phyloP scores from a whole-genome alignment of 2,888 invertebrate genomes.

The Patella depressa region DNA sequence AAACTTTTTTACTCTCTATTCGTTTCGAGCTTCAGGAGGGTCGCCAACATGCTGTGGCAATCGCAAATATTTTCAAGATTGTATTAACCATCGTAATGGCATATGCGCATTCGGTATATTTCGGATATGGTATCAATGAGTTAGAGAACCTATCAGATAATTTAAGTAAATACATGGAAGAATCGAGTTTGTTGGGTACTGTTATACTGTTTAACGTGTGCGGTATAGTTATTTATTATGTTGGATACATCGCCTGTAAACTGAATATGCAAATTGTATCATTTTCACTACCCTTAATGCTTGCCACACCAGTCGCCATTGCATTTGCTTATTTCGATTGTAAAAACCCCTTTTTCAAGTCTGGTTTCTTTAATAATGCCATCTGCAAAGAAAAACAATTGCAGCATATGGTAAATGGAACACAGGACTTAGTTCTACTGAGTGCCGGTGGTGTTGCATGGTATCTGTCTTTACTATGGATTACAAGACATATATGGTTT shows the following conservation, averaged over 20 bases:
- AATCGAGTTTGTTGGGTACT: neutral
- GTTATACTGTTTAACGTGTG: conserved; percentile 13
- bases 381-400: too few relatives aligned
- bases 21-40: conserved; percentile 34
- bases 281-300: conserved; percentile 69
- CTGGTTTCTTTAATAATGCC: too few relatives aligned
- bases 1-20: conserved; percentile 27
- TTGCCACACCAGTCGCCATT: conserved; percentile 68
- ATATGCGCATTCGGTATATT: neutral
- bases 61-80: neutral
- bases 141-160: neutral
- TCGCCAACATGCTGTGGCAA: conserved; percentile 23
- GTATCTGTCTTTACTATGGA: conserved; percentile 62
- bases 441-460: conserved; percentile 39
- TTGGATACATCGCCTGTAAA: conserved; percentile 73
- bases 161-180: neutral
- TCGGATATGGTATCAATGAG: neutral
- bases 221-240: conserved; percentile 65
- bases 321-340: conserved; percentile 35
- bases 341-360: conserved; percentile 10
- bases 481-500: conserved; percentile 64
- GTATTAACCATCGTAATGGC: neutral
- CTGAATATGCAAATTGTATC: conserved; percentile 72
- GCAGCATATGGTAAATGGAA: too few relatives aligned
- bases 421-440: too few relatives aligned